Evolutionary conservation across 1,140 invertebrate species (phyloP).

Genomic region (Stenopsyche tienmushanensis): DNA sequence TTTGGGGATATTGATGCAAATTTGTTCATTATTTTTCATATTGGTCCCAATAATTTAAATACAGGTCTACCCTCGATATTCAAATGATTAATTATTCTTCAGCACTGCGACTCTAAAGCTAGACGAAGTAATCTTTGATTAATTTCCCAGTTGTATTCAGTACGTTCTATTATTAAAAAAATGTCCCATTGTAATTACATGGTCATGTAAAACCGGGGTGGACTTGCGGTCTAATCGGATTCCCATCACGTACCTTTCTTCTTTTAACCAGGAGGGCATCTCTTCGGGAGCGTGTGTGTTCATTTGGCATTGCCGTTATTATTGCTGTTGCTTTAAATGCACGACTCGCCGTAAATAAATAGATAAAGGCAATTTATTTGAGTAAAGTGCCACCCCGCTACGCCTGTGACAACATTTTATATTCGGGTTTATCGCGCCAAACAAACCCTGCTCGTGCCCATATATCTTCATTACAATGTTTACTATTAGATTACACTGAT

Average conservation of each 20-base stretch:
- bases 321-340: neutral
- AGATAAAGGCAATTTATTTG: constrained; percentile 40
- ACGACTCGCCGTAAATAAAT: constrained; percentile 26
- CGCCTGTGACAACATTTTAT: constrained; percentile 38
- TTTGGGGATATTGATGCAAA: no score
- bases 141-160: no score
- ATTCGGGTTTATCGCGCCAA: constrained; percentile 33
- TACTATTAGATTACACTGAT: constrained; percentile 39
- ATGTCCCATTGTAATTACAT: no score
- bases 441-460: constrained; percentile 7
- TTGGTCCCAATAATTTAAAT: no score
- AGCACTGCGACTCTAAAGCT: no score
- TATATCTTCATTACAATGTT: constrained; percentile 41
- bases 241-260: neutral
- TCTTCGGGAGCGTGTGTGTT: neutral
- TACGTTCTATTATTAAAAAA: no score
- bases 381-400: constrained; percentile 28
- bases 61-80: no score
- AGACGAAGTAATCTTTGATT: no score
- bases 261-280: neutral
- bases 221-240: no score
- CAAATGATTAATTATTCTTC: no score
- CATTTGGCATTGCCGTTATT: neutral
- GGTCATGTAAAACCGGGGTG: no score
- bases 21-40: no score